A percentile compares a stretch with the other conserved stretches of the same genome.
Conservation (phyloP, 37 sponge, comb jelly and placozoan genomes). For the Spongilla lacustris region DNA sequence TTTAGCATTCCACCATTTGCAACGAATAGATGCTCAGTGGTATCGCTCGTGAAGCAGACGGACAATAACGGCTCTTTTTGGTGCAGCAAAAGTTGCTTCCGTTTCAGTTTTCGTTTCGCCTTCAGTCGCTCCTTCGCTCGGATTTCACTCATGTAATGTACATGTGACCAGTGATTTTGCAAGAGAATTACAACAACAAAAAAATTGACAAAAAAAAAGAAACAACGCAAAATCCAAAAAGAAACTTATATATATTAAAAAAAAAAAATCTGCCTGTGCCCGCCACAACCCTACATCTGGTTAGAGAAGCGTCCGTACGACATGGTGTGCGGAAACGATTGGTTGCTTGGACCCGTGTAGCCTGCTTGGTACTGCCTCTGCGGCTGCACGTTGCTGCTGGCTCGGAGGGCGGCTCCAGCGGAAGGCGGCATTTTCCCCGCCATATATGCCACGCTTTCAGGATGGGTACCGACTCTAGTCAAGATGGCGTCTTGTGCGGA, state of each 20-base stretch:
- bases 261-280: background rate
- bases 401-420: background rate
- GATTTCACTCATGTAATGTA: background rate
- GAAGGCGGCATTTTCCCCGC: background rate
- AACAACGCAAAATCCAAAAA: background rate
- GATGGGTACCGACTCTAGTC: background rate
- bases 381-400: background rate
- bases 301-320: background rate
- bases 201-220: background rate
- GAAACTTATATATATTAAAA: background rate
- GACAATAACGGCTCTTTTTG: slow-evolving; percentile 25
- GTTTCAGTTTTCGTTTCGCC: slow-evolving; percentile 25
- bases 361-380: background rate
- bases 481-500: background rate
- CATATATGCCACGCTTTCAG: background rate
- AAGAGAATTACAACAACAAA: background rate
- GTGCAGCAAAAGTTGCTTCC: slow-evolving; percentile 33
- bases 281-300: background rate
- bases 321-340: background rate
- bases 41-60: slow-evolving; percentile 23
- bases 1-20: slow-evolving; percentile 72
- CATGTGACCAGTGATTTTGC: background rate
- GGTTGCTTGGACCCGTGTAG: background rate
- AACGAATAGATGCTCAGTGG: slow-evolving; percentile 47
- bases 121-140: slow-evolving; percentile 2